phyloP scores from a whole-genome alignment of 2,888 invertebrate genomes.

The Yponomeuta malinellus region DNA sequence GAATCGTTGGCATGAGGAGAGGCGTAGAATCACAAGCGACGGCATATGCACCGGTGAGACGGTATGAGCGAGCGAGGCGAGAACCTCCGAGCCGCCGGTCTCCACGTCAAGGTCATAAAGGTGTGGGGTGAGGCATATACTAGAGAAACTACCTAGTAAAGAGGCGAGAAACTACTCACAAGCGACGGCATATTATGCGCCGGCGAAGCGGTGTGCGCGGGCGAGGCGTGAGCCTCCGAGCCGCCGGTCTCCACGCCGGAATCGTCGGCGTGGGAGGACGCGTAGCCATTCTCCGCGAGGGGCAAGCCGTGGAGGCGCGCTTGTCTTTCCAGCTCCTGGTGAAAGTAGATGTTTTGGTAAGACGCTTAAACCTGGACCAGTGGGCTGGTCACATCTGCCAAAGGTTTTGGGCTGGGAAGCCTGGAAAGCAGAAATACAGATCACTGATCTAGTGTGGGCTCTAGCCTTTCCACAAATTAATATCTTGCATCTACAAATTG shows the following conservation, averaged over 20 bases:
- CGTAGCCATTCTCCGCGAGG: conserved; percentile 75
- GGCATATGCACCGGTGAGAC: conserved; percentile 22
- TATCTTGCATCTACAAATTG: too few relatives aligned
- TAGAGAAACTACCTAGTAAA: too few relatives aligned
- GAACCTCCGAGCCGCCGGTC: conserved; percentile 30
- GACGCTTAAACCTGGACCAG: too few relatives aligned
- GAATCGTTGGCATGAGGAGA: conserved; percentile 41
- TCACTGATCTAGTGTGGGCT: too few relatives aligned
- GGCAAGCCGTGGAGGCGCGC: conserved; percentile 85
- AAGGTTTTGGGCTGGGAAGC: too few relatives aligned
- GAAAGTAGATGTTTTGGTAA: too few relatives aligned
- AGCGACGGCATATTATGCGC: conserved; percentile 17
- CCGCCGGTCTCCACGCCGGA: conserved; percentile 45
- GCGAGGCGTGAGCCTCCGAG: conserved; percentile 26
- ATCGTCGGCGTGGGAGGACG: conserved; percentile 41
- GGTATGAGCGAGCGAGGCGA: conserved; percentile 28
- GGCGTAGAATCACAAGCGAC: conserved; percentile 33
- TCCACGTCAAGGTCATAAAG: conserved; percentile 40
- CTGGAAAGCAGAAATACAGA: too few relatives aligned
- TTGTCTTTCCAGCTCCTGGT: conserved; percentile 84
- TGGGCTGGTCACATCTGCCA: too few relatives aligned
- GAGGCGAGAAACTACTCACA: too few relatives aligned
- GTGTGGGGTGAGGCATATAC: conserved; percentile 46
- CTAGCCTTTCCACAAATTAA: too few relatives aligned
- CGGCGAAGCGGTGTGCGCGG: conserved; percentile 26